Evolutionary conservation across 2,888 invertebrate species (phyloP).

Genomic region (Abscondita cerata): DNA sequence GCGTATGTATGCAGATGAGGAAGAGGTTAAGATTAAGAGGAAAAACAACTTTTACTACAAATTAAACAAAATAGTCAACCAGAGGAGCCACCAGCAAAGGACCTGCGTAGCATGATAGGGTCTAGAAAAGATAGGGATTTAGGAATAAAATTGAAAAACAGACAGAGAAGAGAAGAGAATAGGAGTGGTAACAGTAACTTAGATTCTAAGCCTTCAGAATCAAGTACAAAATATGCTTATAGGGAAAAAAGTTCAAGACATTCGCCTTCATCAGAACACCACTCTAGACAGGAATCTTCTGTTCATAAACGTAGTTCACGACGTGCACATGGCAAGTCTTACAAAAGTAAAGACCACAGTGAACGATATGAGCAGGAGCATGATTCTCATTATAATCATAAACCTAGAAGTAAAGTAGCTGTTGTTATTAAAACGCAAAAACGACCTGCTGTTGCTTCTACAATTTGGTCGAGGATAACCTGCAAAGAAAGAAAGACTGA

Average conservation of each 20-base stretch:
- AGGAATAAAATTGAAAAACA: slow-evolving; percentile 26
- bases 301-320: slow-evolving; percentile 5
- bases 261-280: slow-evolving; percentile 9
- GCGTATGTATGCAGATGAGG: slow-evolving; percentile 91
- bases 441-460: slow-evolving; percentile 54
- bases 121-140: slow-evolving; percentile 19
- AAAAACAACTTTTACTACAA: slow-evolving; percentile 46
- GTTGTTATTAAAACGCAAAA: slow-evolving; percentile 55
- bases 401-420: slow-evolving; percentile 56
- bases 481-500: slow-evolving; percentile 37
- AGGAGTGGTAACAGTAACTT: not conserved
- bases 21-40: slow-evolving; percentile 68
- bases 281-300: slow-evolving; percentile 7
- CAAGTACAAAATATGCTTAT: not conserved
- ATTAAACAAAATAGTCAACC: slow-evolving; percentile 15
- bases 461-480: slow-evolving; percentile 52
- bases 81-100: slow-evolving; percentile 23
- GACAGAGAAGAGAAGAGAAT: slow-evolving; percentile 14
- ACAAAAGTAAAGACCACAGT: slow-evolving; percentile 27
- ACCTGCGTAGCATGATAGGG: slow-evolving; percentile 37
- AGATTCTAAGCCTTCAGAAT: not conserved
- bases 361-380: slow-evolving; percentile 26
- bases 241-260: slow-evolving; percentile 4
- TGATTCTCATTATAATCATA: slow-evolving; percentile 30
- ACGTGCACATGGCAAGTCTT: slow-evolving; percentile 15